Conservation (phyloP, 2,797 vertebrate species). For the Tarsius wallacei region DNA sequence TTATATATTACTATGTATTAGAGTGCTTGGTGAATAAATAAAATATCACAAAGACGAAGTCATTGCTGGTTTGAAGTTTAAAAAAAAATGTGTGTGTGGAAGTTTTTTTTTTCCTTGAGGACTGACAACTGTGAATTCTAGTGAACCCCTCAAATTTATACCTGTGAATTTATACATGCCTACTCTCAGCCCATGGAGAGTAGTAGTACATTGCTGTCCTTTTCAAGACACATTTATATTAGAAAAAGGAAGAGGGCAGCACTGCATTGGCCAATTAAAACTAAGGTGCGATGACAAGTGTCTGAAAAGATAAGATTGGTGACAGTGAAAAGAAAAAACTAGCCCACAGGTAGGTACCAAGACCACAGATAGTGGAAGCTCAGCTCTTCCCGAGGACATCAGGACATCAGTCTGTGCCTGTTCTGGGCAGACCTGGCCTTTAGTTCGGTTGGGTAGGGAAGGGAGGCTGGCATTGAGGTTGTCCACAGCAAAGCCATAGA, state of each 20-base stretch:
- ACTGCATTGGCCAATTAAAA: neutral
- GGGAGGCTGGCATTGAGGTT: neutral
- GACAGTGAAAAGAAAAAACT: neutral
- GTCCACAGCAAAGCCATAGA: neutral
- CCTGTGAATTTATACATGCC: neutral
- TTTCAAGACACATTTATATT: conserved; percentile 50
- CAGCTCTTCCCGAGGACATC: neutral
- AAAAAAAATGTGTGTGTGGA: neutral
- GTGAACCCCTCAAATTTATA: neutral
- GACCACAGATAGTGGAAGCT: neutral
- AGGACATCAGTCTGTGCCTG: neutral
- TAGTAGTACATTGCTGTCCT: conserved; percentile 26
- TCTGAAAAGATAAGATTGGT: neutral
- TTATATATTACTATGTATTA: neutral
- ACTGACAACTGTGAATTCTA: conserved; percentile 20
- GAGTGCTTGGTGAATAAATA: neutral
- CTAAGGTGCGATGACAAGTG: neutral
- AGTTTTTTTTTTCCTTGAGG: neutral
- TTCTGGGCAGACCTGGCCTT: neutral
- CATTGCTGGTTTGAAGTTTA: neutral
- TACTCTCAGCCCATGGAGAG: neutral
- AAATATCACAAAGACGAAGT: neutral
- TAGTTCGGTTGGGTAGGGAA: no score
- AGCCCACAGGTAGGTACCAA: neutral
- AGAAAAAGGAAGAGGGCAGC: neutral